Conservation (phyloP, 1,140 invertebrate genomes). For the Popillia japonica region DNA sequence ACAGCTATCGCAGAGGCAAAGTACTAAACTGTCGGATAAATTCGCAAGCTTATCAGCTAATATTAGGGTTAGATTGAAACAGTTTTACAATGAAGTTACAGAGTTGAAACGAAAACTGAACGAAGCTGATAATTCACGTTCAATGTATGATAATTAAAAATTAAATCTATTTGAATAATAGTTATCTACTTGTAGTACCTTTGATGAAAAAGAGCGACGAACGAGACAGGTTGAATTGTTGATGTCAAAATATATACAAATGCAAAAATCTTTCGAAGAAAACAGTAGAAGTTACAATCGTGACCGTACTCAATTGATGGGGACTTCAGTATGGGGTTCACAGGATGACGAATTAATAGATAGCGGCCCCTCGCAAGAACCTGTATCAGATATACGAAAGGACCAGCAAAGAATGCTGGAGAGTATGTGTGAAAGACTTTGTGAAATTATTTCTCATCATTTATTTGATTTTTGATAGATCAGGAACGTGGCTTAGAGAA, state of each 20-base stretch:
- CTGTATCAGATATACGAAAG: slow-evolving; percentile 43
- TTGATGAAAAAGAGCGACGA: slow-evolving; percentile 69
- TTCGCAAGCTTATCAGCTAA: slow-evolving; percentile 67
- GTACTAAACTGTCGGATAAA: slow-evolving; percentile 62
- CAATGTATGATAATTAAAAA: slow-evolving; percentile 64
- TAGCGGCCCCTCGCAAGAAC: not conserved
- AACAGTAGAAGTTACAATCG: slow-evolving; percentile 52
- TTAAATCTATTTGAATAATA: not conserved
- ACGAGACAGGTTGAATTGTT: slow-evolving; percentile 67
- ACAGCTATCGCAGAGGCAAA: slow-evolving; percentile 66
- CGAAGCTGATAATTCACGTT: slow-evolving; percentile 59
- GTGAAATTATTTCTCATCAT: slow-evolving; percentile 15
- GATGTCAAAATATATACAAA: slow-evolving; percentile 66
- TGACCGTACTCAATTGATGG: slow-evolving; percentile 51
- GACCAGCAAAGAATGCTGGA: slow-evolving; percentile 55
- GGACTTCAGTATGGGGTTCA: slow-evolving; percentile 41
- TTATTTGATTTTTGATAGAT: slow-evolving; percentile 35
- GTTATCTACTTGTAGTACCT: slow-evolving; percentile 60
- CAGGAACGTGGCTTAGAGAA: slow-evolving; percentile 70
- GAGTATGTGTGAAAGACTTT: slow-evolving; percentile 46
- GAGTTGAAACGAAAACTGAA: slow-evolving; percentile 69
- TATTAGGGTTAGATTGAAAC: slow-evolving; percentile 69
- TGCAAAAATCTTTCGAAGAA: slow-evolving; percentile 66
- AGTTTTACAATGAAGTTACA: slow-evolving; percentile 68
- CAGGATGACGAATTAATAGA: slow-evolving; percentile 43